Percentiles rank a stretch among this genome's conserved stretches.
Evolutionary conservation across 1,140 invertebrate genomes (phyloP).

Genomic region (Drosophila sp.): DNA sequence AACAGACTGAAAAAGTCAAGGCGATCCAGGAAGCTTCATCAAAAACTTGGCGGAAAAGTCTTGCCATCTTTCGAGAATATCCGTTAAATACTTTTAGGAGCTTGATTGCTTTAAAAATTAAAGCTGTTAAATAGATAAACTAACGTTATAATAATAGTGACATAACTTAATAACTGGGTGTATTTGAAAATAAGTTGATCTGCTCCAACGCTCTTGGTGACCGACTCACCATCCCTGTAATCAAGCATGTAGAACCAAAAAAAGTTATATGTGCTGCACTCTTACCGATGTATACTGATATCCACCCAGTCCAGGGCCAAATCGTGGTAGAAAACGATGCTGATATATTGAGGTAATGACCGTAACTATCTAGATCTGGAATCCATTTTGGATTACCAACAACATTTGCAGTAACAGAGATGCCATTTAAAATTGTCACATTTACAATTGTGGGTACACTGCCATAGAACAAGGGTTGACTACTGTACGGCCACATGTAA

Average conservation of each 20-base stretch:
- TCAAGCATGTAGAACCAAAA: background rate
- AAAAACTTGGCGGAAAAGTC: too few species aligned
- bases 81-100: too few species aligned
- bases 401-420: slow-evolving; percentile 94
- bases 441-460: slow-evolving; percentile 96
- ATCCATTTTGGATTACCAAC: slow-evolving; percentile 92
- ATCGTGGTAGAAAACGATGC: slow-evolving; percentile 92
- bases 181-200: too few species aligned
- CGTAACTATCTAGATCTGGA: slow-evolving; percentile 92
- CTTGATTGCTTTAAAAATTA: too few species aligned
- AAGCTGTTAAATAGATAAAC: too few species aligned
- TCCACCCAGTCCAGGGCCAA: slow-evolving; percentile 99
- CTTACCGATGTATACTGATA: slow-evolving; percentile 88
- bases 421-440: slow-evolving; percentile 94
- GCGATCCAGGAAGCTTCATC: too few species aligned
- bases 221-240: too few species aligned
- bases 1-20: too few species aligned
- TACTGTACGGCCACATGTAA: slow-evolving; percentile 92
- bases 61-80: too few species aligned
- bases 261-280: background rate
- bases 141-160: too few species aligned
- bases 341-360: slow-evolving; percentile 89
- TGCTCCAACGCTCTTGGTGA: too few species aligned
- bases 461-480: slow-evolving; percentile 95
- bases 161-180: too few species aligned